Base-by-base conservation (phyloP, 2,888 invertebrate species). In the Lumbricus terrestris region DNA sequence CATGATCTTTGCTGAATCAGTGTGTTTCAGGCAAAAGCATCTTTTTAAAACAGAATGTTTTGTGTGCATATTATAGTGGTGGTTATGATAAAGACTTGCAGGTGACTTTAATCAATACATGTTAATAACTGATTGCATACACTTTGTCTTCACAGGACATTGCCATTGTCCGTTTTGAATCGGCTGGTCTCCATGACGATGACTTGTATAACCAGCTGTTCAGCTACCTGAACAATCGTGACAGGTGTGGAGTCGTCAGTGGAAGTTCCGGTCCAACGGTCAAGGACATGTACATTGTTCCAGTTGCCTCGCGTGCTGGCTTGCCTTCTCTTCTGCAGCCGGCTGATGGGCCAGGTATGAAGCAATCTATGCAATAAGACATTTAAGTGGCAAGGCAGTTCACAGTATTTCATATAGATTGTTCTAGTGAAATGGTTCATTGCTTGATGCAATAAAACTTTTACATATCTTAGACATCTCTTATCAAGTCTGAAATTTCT, bases 231-330 rank as follows among this genome's bases (percentile, higher is more conserved):
- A 97, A 97, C 94, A 97, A 97, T 94, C 96, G 98, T 18, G 97
- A 94, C 89, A 93, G 95, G 37, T 95, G 95, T 92, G 96, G 98
- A 0, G 98, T 98, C 11, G 97, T 98, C 82, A 85, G 85, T 37
- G 97, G 90, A 91, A 91, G 33, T 42, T 90, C 37, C 38, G 83
- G 83, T 92, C 93, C 42, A 97, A 97, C 92, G 96, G 97, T 98
- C 90, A 98, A 98, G 95, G 98, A 98, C 95, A 97, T 98, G 95
- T 98, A 98, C 95, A 97, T 98, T 92, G 96, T 98, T 93, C 98
- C 98, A 0, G 95, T 98, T 92, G 96, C 97, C 0, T 96, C 97
- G 6, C 91, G 96, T 96, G 93, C 96, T 96, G 93, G 96, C 96
- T 89, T 96, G 97, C 94, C 98, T 97, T 6, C 95, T 29, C 94